These are phyloP conservation scores for Puntigrus tetrazona DNA, from an alignment of 2,113 vertebrate species.

Conservation along the genomic window DNA sequence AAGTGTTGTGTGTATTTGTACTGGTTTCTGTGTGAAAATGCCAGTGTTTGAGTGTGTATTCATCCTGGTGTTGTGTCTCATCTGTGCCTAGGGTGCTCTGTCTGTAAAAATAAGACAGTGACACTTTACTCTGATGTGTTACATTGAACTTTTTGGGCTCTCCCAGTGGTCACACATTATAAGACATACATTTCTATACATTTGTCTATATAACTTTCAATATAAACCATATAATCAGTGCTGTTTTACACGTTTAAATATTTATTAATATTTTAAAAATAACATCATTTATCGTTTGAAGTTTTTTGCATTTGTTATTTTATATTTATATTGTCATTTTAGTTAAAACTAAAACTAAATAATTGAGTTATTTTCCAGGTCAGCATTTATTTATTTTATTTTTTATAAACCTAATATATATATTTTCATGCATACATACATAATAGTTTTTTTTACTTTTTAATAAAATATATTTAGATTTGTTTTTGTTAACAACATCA, in stretches of 20 bases:
- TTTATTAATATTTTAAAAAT: neutral
- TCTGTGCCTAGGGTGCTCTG: neutral
- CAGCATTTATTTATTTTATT: neutral
- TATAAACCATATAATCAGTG: neutral
- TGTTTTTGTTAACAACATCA: neutral
- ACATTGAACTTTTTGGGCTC: neutral
- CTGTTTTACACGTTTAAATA: neutral
- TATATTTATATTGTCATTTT: too few relatives aligned
- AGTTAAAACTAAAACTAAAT: neutral
- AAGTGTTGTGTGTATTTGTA: conserved; percentile 17
- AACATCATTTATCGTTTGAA: neutral
- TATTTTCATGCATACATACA: too few relatives aligned
- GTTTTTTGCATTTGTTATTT: neutral
- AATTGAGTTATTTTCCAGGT: neutral
- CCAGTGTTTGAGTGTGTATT: conserved; percentile 26
- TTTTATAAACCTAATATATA: neutral
- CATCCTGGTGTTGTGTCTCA: conserved; percentile 22
- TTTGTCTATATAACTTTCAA: neutral
- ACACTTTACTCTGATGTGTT: conserved; percentile 20
- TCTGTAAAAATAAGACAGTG: neutral
- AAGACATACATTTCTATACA: neutral
- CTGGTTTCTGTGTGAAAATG: neutral
- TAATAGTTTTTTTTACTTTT: neutral
- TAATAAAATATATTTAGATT: neutral
- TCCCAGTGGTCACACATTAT: conserved; percentile 23